Base-by-base conservation (phyloP, 2,888 invertebrate genomes). In the Andrena camellia region DNA sequence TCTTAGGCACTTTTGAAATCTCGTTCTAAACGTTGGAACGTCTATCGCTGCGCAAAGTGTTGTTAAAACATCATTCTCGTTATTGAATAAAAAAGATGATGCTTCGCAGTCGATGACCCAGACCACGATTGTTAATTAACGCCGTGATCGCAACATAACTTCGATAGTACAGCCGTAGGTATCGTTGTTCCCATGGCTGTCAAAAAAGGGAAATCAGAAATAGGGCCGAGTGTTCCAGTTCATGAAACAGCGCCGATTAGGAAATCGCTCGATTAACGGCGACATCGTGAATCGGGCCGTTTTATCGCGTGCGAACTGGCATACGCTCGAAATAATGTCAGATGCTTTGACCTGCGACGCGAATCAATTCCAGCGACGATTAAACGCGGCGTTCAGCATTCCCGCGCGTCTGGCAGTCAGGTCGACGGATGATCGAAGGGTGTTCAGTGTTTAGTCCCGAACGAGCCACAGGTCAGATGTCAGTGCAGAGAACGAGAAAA, bases 401-500 rank as follows among this genome's bases (percentile, higher is more conserved):
- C 42, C 13, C n/a, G 26, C 13, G 54, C 10, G 29, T 10, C 17
- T 20, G 23, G 48, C 8, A n/a, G 8, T 10, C 26, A 10, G 13
- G 20, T 57, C 48, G 35, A 10, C n/a, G 17, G 62, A 33, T 42
- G 59, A 67, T 54, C 66, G 71, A 62, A 26, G 62, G 62, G 62
- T 33, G 20, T n/a, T 67, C 80, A 80, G 62, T 33, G 20, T n/a
- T 67, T 81, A 71, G 81, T 80, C 48, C 67, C 20, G 48, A 54
- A 60, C 23, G 23, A 23, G 17, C 62, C 70, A 17, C 66, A 52
- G 54, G 31, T 33, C 8, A 33, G 33, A 8, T 33, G 33, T 33
- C 33, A 2, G 33, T 33, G 33, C 33, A 33, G 33, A 8, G 7
- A 8, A 2, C 33, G 8, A 33, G 7, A 33, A 33, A 8, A 7